phyloP scores from a whole-genome alignment of 2,888 invertebrate species.

The Drosophila kanekoi region DNA sequence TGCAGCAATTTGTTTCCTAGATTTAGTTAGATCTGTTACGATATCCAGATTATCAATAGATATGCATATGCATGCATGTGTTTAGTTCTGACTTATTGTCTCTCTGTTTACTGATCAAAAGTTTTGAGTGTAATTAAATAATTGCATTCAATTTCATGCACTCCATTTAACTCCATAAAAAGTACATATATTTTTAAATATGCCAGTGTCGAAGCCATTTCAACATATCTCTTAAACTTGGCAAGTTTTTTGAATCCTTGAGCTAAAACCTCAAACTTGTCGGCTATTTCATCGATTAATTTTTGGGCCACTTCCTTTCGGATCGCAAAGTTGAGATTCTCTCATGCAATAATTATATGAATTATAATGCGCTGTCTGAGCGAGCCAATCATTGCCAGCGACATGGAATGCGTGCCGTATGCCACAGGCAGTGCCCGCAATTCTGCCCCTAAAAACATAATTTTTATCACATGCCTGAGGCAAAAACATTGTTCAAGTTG shows the following conservation, averaged over 20 bases:
- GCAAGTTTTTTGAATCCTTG: background rate
- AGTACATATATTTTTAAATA: no score
- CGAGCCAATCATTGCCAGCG: constrained; percentile 41
- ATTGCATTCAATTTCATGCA: no score
- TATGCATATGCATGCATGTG: no score
- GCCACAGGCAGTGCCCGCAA: constrained; percentile 45
- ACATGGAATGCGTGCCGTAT: constrained; percentile 46
- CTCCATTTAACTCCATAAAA: no score
- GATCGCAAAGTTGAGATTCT: constrained; percentile 20
- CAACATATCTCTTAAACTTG: background rate
- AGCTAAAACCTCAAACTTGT: background rate
- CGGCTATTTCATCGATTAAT: background rate
- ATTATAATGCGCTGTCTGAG: constrained; percentile 42
- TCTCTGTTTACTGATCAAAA: no score
- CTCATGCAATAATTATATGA: constrained; percentile 44
- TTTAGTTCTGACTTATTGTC: no score
- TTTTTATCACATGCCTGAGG: constrained; percentile 70
- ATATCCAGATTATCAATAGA: background rate
- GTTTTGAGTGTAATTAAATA: no score
- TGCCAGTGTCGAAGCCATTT: no score
- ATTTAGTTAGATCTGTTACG: background rate
- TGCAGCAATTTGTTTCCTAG: constrained; percentile 28
- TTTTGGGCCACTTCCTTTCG: background rate
- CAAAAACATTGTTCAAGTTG: constrained; percentile 75
- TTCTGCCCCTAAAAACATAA: constrained; percentile 25